Evolutionary conservation across 2,888 invertebrate species (phyloP).

Genomic region (Diabrotica balteata): DNA sequence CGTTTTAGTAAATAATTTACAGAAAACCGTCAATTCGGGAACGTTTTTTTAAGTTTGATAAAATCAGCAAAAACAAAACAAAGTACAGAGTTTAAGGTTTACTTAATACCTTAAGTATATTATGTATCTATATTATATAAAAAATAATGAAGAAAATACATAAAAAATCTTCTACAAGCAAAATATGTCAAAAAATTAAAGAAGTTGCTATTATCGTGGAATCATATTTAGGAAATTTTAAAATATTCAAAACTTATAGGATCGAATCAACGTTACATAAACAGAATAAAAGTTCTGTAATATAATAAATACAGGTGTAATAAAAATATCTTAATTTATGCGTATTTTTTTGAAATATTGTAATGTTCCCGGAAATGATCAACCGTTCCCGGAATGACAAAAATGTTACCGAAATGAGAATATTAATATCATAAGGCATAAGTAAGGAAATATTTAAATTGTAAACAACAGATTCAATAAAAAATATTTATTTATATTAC

Average conservation of each 20-base stretch:
- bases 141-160: background rate
- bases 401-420: background rate
- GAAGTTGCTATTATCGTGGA: background rate
- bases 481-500: background rate
- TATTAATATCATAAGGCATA: background rate
- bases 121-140: constrained; percentile 2
- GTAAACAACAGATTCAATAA: background rate
- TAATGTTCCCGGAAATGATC: background rate
- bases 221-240: background rate
- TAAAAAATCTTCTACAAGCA: background rate
- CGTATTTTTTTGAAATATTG: background rate
- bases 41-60: constrained; percentile 5
- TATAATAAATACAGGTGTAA: background rate
- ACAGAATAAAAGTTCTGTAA: background rate
- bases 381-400: background rate
- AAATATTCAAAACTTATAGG: background rate
- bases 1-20: background rate
- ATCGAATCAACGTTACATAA: constrained; percentile 3
- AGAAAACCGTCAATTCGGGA: constrained; percentile 4
- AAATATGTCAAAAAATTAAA: background rate
- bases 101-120: background rate
- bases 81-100: background rate
- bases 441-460: background rate
- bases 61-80: constrained; percentile 1
- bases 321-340: background rate